phyloP scores from a whole-genome alignment of 2,797 vertebrate species.

The Cuculus canorus region DNA sequence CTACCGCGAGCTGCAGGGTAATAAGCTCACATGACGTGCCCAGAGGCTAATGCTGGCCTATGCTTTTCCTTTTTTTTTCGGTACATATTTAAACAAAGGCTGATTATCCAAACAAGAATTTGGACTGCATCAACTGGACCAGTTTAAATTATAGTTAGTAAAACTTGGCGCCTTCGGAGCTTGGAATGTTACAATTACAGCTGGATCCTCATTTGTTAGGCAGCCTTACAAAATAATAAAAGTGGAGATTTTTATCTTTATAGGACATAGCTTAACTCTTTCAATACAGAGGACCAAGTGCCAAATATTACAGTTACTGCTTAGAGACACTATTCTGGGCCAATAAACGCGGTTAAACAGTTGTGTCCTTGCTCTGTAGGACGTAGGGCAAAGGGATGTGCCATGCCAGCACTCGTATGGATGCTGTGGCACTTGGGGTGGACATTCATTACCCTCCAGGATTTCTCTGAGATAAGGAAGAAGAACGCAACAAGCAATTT shows the following conservation, averaged over 20 bases:
- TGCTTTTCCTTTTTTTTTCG: constrained; percentile 72
- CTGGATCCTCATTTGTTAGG: constrained; percentile 76
- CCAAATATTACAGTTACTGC: constrained; percentile 21
- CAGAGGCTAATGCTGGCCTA: constrained; percentile 82
- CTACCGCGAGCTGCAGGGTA: constrained; percentile 80
- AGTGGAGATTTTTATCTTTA: constrained; percentile 79
- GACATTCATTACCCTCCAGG: not conserved
- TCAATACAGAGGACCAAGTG: constrained; percentile 48
- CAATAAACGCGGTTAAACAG: not conserved
- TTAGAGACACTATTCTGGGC: not conserved
- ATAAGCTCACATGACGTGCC: constrained; percentile 89
- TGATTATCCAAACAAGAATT: constrained; percentile 88
- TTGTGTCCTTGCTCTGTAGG: not conserved
- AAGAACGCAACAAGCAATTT: not conserved
- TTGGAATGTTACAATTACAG: constrained; percentile 80
- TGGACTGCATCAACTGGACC: constrained; percentile 77
- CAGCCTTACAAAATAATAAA: constrained; percentile 74
- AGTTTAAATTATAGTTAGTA: constrained; percentile 82
- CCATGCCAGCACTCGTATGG: accelerated
- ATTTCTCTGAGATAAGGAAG: not conserved
- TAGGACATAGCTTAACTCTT: constrained; percentile 76
- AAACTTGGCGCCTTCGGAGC: constrained; percentile 82
- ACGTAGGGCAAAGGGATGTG: not conserved
- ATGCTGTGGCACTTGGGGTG: not conserved
- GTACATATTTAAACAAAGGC: constrained; percentile 87